Percentiles rank a stretch among this genome's conserved stretches.
Conservation (phyloP, 1,140 invertebrate species). For the Dreissena polymorpha region DNA sequence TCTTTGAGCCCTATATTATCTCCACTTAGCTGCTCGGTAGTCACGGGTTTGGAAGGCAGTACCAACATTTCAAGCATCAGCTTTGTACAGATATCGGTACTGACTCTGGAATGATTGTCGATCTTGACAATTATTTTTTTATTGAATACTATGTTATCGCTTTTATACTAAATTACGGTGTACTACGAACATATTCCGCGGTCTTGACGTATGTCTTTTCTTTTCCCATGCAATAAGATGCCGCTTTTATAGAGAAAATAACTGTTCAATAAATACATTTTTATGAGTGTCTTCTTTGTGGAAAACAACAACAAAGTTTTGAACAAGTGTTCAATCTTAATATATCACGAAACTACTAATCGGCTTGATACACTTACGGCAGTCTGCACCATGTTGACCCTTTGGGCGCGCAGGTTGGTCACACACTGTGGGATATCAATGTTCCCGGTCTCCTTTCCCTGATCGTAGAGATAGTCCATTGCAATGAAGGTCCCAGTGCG, state of each 20-base stretch:
- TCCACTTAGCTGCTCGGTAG: constrained; percentile 1
- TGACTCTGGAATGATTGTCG: constrained; percentile 33
- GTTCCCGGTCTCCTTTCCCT: constrained; percentile 14
- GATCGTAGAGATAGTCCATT: constrained; percentile 10
- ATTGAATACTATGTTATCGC: no score
- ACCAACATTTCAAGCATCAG: constrained; percentile 27
- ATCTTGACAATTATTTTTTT: no score
- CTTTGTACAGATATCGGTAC: constrained; percentile 39
- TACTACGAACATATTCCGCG: no score
- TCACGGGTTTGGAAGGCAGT: neutral
- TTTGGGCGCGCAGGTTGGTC: constrained; percentile 25
- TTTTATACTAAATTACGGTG: no score
- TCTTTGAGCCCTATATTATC: neutral
- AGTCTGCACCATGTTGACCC: constrained; percentile 44
- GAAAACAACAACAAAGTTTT: no score
- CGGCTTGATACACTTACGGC: constrained; percentile 4
- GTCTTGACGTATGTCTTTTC: no score
- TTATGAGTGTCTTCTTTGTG: no score
- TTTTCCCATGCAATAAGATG: no score
- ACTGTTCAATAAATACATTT: no score
- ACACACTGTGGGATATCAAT: constrained; percentile 40
- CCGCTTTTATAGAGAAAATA: no score
- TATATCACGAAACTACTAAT: neutral
- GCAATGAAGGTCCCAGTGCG: constrained; percentile 45
- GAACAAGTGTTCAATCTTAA: no score